Base-by-base conservation (phyloP, 2,888 invertebrate genomes). In the Drosophila austrosaltans region DNA sequence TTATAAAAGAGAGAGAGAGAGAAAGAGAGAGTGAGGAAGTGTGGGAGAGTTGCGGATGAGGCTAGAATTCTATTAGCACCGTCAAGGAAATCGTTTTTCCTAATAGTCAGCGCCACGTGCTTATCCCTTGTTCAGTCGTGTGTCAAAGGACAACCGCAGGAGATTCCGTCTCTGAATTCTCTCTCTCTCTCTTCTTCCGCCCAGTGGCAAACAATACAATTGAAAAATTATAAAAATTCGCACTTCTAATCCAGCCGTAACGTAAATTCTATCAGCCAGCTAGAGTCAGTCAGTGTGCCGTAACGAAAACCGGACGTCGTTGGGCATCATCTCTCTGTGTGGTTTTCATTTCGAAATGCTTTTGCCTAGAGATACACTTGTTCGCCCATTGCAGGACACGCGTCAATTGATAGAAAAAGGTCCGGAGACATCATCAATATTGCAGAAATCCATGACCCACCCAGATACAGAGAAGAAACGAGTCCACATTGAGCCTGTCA, bases 161-260 rank as follows among this genome's bases (percentile, higher is more conserved):
- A 72, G 63, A 59, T 28, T 4, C 79, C 67, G 61, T 42, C 53
- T 12, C 28, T 20, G 40, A 53, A 28, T 44, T 57, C 12, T 53
- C 53, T 40, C 28, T 25, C 57, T 72, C 63, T 25, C 25, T 48
- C 1, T 48, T 8, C 0, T 20, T 20, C 40, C n/a, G 70, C 59
- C 58, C 62, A 67, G 39, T 66, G 69, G 61, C 76, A 75, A 82
- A 74, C 81, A 77, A 82, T 80, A 79, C 82, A 87, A 87, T 86
- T 86, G 87, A 85, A 89, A 89, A 87, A 85, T 84, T 85, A 82
- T 85, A 87, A 86, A 86, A 86, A 89, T 89, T 86, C 81, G 88
- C 88, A 87, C 86, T 89, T 76, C 56, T 30, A 16, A 53, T 40
- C 72, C 75, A 66, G 63, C 30, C 69, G 73, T 77, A 79, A 77